These are phyloP conservation scores for Aphodius granarius DNA, from an alignment of 2,888 invertebrate genomes.

Conservation along the genomic window DNA sequence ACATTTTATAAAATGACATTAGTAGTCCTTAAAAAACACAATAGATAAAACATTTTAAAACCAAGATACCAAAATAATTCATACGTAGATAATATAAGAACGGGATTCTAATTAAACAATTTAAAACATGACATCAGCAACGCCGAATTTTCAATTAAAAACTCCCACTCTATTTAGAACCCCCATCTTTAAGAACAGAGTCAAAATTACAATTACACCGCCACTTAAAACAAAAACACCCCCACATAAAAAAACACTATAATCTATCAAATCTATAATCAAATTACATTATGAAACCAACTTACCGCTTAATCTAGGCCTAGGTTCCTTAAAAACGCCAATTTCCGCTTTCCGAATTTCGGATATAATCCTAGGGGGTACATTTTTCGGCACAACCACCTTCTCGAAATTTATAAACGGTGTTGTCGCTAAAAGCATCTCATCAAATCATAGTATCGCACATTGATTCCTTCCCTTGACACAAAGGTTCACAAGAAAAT, in stretches of 20 bases:
- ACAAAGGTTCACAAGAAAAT: background rate
- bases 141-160: background rate
- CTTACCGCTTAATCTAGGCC: slow-evolving; percentile 49
- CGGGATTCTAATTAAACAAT: background rate
- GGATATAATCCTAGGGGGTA: slow-evolving; percentile 50
- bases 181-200: too few relatives aligned
- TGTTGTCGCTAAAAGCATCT: slow-evolving; percentile 34
- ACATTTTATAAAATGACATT: background rate
- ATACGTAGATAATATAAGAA: background rate
- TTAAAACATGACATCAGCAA: background rate
- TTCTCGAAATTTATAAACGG: slow-evolving; percentile 33
- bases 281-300: slow-evolving; percentile 17
- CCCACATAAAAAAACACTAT: background rate
- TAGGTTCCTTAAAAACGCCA: slow-evolving; percentile 37
- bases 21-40: background rate
- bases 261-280: background rate
- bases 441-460: background rate
- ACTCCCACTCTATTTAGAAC: background rate
- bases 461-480: background rate
- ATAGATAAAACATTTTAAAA: background rate
- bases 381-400: slow-evolving; percentile 31
- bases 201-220: background rate
- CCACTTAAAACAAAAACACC: background rate
- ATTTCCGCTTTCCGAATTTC: slow-evolving; percentile 47
- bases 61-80: background rate